Evolutionary conservation across 2,113 vertebrate species (phyloP).

Genomic region (Heterotilapia buettikoferi): DNA sequence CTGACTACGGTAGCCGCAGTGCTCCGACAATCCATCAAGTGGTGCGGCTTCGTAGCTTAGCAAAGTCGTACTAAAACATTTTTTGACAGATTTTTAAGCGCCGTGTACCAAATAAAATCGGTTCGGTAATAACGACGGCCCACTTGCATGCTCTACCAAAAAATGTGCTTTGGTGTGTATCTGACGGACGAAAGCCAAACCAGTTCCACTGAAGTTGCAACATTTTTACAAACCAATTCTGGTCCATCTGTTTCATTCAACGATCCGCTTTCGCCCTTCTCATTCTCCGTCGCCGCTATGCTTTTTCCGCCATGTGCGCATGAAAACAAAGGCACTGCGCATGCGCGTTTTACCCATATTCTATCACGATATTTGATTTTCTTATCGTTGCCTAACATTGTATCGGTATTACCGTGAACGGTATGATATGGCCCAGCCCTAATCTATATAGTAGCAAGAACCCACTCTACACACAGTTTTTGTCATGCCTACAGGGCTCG

Average conservation of each 20-base stretch:
- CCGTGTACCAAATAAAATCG: rapidly evolving
- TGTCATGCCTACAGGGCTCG: rapidly evolving
- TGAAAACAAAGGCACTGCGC: not conserved
- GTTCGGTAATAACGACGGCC: rapidly evolving
- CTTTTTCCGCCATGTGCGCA: not conserved
- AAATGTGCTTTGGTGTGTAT: not conserved
- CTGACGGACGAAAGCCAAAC: rapidly evolving
- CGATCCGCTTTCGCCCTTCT: not conserved
- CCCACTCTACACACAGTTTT: rapidly evolving
- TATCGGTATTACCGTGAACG: not conserved
- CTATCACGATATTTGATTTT: not conserved
- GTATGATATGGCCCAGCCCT: not conserved
- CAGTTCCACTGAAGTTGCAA: rapidly evolving
- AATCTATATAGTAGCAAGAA: not conserved
- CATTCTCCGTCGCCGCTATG: not conserved
- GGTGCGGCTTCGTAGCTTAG: rapidly evolving
- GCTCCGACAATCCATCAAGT: not conserved
- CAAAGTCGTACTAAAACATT: not conserved
- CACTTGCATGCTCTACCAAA: rapidly evolving
- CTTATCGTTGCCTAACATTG: not conserved
- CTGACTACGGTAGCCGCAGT: rapidly evolving
- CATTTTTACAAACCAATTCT: not conserved
- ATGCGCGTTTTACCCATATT: rapidly evolving
- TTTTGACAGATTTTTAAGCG: not conserved
- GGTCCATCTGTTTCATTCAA: rapidly evolving